Percentiles rank a stretch among this genome's conserved stretches.
Conservation (phyloP, 2,888 invertebrate genomes). For the Torymus tubicola region DNA sequence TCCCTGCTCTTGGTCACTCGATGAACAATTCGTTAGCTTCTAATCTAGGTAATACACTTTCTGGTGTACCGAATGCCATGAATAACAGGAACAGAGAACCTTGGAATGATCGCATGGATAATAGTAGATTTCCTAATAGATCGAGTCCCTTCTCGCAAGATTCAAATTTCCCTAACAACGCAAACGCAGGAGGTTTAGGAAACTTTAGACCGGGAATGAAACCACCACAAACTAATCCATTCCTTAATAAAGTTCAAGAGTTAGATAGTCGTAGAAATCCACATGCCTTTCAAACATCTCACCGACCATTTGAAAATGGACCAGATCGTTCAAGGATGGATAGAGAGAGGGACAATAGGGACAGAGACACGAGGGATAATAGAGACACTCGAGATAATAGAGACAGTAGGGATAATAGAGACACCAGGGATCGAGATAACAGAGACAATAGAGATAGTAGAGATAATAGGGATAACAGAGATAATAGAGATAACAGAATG, state of each 20-base stretch:
- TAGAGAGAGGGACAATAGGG: constrained; percentile 52
- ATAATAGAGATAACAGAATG: constrained; percentile 3
- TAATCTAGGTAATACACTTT: not conserved
- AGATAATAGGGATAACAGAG: constrained; percentile 23
- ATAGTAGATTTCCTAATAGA: constrained; percentile 64
- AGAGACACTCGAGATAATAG: constrained; percentile 33
- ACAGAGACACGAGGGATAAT: constrained; percentile 27
- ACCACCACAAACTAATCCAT: constrained; percentile 60
- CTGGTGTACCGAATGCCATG: constrained; percentile 32
- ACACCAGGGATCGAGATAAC: constrained; percentile 11
- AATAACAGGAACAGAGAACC: constrained; percentile 60
- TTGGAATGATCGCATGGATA: constrained; percentile 62
- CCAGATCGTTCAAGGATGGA: constrained; percentile 61
- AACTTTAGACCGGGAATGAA: constrained; percentile 61
- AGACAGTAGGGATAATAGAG: constrained; percentile 10
- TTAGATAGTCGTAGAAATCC: constrained; percentile 80
- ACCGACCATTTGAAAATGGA: constrained; percentile 63
- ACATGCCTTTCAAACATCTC: constrained; percentile 77
- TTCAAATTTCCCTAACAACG: constrained; percentile 43
- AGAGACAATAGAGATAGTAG: constrained; percentile 32
- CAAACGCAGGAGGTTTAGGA: constrained; percentile 44
- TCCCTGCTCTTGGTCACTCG: constrained; percentile 55
- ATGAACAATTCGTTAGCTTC: constrained; percentile 57
- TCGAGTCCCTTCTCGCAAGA: constrained; percentile 66
- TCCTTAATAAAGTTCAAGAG: constrained; percentile 71